These are phyloP conservation scores for Syrrhaptes paradoxus DNA, from an alignment of 2,113 vertebrate genomes.

Conservation along the genomic window DNA sequence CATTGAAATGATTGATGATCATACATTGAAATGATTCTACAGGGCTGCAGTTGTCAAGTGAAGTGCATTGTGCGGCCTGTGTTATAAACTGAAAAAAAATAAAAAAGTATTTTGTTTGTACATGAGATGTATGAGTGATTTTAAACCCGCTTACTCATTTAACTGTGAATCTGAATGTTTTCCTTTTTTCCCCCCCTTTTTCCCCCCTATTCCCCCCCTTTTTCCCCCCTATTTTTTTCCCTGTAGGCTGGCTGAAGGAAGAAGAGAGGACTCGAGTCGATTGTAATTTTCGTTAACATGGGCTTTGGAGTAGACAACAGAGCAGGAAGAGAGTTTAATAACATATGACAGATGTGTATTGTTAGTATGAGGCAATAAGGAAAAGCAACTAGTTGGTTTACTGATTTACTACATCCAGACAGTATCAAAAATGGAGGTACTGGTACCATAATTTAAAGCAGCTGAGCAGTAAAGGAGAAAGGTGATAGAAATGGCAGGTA, in stretches of 20 bases:
- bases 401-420: not conserved
- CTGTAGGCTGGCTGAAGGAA: conserved; percentile 8
- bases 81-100: not conserved
- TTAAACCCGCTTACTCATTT: not conserved
- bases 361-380: not conserved
- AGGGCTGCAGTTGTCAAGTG: not conserved
- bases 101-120: not conserved
- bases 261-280: not conserved
- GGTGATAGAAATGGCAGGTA: not conserved
- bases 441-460: not conserved
- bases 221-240: not conserved
- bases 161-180: not conserved
- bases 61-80: not conserved
- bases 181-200: not conserved
- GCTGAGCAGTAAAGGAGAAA: not conserved
- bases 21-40: not conserved
- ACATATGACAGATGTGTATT: not conserved
- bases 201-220: too few relatives aligned
- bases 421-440: not conserved
- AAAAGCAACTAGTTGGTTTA: not conserved
- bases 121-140: not conserved
- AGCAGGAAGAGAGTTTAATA: not conserved
- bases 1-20: not conserved
- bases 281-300: conserved; percentile 1
- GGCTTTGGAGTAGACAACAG: not conserved